A percentile compares a stretch with the other conserved stretches of the same genome.
Conservation (phyloP, 2,797 vertebrate genomes). For the Rhinichthys osculus region DNA sequence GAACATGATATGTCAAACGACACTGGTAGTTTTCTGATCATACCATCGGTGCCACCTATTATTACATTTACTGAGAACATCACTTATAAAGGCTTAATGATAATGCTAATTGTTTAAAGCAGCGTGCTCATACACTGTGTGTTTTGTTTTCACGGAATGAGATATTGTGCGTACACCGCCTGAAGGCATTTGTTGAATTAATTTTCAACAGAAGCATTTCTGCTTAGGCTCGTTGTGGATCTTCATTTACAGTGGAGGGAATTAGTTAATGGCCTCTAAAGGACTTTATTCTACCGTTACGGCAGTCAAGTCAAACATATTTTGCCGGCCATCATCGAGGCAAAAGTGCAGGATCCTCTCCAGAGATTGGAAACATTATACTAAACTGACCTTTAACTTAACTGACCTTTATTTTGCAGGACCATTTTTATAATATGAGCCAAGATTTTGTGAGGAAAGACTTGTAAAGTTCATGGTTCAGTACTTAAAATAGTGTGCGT, state of each 20-base stretch:
- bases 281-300: conserved; percentile 52
- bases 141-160: conserved; percentile 40
- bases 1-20: conserved; percentile 34
- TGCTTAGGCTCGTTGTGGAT: conserved; percentile 42
- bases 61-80: conserved; percentile 39
- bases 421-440: conserved; percentile 36
- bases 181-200: conserved; percentile 52
- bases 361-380: conserved; percentile 39
- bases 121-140: conserved; percentile 14
- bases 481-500: neutral
- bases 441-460: neutral
- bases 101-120: conserved; percentile 33
- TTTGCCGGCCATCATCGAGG: conserved; percentile 43
- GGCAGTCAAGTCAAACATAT: conserved; percentile 41
- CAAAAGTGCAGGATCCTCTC: conserved; percentile 41
- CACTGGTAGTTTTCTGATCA: conserved; percentile 27
- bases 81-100: neutral
- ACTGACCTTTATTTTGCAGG: conserved; percentile 42
- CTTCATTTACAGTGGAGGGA: conserved; percentile 57
- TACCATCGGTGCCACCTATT: conserved; percentile 31
- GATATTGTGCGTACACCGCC: conserved; percentile 46
- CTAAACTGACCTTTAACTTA: conserved; percentile 52
- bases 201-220: conserved; percentile 49
- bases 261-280: conserved; percentile 61
- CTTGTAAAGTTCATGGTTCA: conserved; percentile 9